phyloP scores from a whole-genome alignment of 2,888 invertebrate genomes.

The Cecidostiba fungosa region DNA sequence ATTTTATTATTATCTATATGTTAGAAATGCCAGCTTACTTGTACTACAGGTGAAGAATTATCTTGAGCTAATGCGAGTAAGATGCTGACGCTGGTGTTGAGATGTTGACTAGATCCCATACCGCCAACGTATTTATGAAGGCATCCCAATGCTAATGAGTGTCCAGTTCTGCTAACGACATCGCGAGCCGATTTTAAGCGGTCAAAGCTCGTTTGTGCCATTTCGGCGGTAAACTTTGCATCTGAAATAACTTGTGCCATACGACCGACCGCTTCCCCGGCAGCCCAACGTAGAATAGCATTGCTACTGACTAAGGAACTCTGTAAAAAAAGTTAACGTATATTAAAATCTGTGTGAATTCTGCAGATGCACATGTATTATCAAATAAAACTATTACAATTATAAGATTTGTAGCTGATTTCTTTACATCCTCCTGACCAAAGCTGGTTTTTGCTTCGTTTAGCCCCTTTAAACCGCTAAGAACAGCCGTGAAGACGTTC shows the following conservation, averaged over 20 bases:
- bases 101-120: constrained; percentile 96
- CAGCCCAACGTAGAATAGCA: constrained; percentile 93
- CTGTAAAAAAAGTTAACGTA: constrained; percentile 74
- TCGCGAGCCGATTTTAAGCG: constrained; percentile 92
- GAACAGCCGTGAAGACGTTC: constrained; percentile 96
- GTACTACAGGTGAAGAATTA: constrained; percentile 95
- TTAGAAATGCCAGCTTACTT: constrained; percentile 82
- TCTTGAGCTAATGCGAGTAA: constrained; percentile 97
- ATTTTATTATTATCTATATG: not conserved
- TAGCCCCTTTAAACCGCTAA: constrained; percentile 93
- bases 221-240: constrained; percentile 92
- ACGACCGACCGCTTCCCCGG: constrained; percentile 96
- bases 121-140: constrained; percentile 97
- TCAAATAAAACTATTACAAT: constrained; percentile 82
- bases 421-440: constrained; percentile 95
- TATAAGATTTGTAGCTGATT: constrained; percentile 90
- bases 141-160: constrained; percentile 96
- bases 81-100: constrained; percentile 96
- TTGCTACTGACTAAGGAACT: constrained; percentile 88
- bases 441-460: constrained; percentile 92
- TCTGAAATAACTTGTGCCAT: constrained; percentile 95
- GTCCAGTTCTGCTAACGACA: constrained; percentile 92
- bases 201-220: constrained; percentile 95
- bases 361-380: constrained; percentile 34
- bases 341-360: not conserved